These are phyloP conservation scores for Bombus confusus DNA, from an alignment of 1,140 invertebrate genomes.

Conservation along the genomic window DNA sequence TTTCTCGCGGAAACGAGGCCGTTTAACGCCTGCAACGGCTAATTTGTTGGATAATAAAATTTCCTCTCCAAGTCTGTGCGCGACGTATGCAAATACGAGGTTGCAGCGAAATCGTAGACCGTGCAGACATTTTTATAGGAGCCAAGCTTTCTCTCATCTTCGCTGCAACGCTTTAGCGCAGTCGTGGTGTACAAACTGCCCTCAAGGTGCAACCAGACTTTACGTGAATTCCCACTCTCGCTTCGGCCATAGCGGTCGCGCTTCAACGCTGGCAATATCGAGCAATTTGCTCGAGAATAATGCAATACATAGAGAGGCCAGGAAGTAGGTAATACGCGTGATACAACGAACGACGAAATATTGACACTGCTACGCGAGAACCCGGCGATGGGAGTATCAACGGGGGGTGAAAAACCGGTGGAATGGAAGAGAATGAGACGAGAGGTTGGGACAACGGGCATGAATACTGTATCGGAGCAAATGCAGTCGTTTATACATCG, in stretches of 20 bases:
- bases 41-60: constrained; percentile 33
- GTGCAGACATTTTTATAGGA: constrained; percentile 36
- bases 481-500: constrained; percentile 57
- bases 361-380: constrained; percentile 48
- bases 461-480: constrained; percentile 51
- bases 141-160: not conserved
- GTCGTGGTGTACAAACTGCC: not conserved
- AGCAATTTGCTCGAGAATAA: constrained; percentile 64
- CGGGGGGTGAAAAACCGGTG: not conserved
- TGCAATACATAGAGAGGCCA: constrained; percentile 6
- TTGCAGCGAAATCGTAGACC: not conserved
- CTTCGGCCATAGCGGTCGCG: not conserved
- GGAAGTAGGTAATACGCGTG: not conserved
- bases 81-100: constrained; percentile 34
- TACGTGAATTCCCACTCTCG: constrained; percentile 43
- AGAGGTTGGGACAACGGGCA: constrained; percentile 4
- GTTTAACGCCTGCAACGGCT: not conserved
- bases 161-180: not conserved
- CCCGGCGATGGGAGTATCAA: not conserved
- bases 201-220: constrained; percentile 46
- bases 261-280: constrained; percentile 56
- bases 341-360: constrained; percentile 58
- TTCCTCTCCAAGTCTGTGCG: not conserved
- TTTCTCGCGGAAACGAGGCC: not conserved
- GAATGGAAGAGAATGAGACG: not conserved